Evolutionary conservation across 2,797 vertebrate genomes (phyloP), one percentile per base, ranked within the genome.

Genomic region (Spinus olivaceus): DNA sequence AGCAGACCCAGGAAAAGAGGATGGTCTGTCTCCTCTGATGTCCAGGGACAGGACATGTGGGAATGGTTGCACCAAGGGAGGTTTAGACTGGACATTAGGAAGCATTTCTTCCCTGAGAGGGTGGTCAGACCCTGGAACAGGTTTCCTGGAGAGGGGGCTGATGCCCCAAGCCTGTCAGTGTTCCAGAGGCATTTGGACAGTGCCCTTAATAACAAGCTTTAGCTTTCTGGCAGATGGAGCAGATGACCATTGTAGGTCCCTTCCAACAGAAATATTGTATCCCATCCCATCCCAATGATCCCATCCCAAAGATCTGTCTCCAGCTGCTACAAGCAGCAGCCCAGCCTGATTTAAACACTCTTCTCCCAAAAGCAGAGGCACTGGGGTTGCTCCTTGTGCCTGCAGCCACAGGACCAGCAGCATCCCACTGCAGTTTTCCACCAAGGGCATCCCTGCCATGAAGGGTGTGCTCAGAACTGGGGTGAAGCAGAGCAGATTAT

Each of bases 401-500:
- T 33, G 37, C 72, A 51, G 85, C 81, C 2, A 0, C 4, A 33
- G 87, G 71, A 71, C 53, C 6, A 1, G 66, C 84, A 88, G 81
- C 66, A 56, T 47, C 80, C 15, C 2, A 24, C 46, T 23, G 67
- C 77, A 51, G 49, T 51, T 21, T 54, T 5, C 23, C 39, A 37
- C 59, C 63, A 41, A 76, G 91, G 76, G 39, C 71, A 60, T 11
- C 3, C 10, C 82, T 46, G 82, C 51, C 2, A 6, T 2, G 6
- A 69, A 51, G 89, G 81, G 61, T 16, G 27, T 50, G 3, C 73
- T 15, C 67, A 79, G 88, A 94, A 57, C 33, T 6, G 81, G 87
- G 85, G 87, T 90, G 69, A 92, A 91, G 60, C 82, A 89, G 84
- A 86, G 86, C 21, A 28, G 82, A 57, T 90, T 56, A 76, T 41